Conservation (phyloP, 2,797 vertebrate genomes). For the Onychomys arenicola region DNA sequence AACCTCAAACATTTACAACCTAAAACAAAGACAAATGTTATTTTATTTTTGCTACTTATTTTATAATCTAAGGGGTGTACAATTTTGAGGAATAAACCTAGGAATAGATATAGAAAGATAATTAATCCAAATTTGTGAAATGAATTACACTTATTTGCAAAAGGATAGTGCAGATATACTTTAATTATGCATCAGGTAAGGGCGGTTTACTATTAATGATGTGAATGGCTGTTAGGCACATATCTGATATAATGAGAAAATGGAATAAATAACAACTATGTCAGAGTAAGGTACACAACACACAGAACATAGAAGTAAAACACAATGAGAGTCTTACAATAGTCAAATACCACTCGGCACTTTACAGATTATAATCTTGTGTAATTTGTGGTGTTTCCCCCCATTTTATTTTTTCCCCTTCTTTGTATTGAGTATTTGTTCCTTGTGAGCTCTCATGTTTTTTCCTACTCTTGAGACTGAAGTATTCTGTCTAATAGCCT, state of each 20-base stretch:
- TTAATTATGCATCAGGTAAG: background rate
- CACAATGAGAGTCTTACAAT: background rate
- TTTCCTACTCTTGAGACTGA: background rate
- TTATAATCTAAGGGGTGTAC: background rate
- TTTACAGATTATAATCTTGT: background rate
- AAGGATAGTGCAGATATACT: background rate
- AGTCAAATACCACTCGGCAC: no score
- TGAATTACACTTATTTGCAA: background rate
- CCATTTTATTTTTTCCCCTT: no score
- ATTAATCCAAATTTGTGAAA: background rate
- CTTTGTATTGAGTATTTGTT: background rate
- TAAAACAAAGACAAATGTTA: background rate
- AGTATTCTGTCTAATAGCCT: background rate
- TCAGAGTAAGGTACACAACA: background rate
- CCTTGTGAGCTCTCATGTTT: background rate
- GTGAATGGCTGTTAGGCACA: background rate
- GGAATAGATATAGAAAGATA: background rate
- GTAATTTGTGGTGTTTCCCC: background rate
- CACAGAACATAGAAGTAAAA: background rate
- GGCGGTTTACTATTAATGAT: background rate
- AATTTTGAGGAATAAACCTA: background rate
- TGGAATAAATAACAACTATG: background rate
- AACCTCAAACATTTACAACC: background rate
- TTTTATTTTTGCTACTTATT: background rate
- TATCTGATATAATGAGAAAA: background rate